Percentiles rank a stretch among this genome's conserved stretches.
Evolutionary conservation across 2,888 invertebrate species (phyloP).

Genomic region (Ametastegia equiseti): DNA sequence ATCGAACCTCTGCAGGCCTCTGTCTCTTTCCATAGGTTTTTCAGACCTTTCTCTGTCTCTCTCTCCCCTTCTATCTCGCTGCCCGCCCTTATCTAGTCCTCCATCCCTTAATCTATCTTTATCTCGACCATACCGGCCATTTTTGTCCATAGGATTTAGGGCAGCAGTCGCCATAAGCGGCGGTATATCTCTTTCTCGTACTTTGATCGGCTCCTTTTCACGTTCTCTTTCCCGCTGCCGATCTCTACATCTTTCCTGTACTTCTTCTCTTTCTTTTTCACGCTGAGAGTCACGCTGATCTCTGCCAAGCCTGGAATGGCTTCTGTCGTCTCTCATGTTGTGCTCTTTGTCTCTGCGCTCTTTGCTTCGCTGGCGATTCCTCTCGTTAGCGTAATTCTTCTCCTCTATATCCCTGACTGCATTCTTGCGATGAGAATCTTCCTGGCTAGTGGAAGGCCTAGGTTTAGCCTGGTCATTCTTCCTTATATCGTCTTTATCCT

Average conservation of each 20-base stretch:
- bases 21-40: slow-evolving; percentile 59
- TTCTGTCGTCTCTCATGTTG: slow-evolving; percentile 62
- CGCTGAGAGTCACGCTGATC: slow-evolving; percentile 67
- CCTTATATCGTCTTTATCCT: slow-evolving; percentile 68
- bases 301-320: slow-evolving; percentile 60
- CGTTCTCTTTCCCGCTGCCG: slow-evolving; percentile 77
- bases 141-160: slow-evolving; percentile 57
- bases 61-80: slow-evolving; percentile 65
- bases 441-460: slow-evolving; percentile 60
- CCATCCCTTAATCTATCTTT: slow-evolving; percentile 63
- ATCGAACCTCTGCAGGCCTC: slow-evolving; percentile 63
- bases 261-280: slow-evolving; percentile 82
- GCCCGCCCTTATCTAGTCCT: slow-evolving; percentile 60
- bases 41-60: slow-evolving; percentile 64
- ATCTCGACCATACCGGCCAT: slow-evolving; percentile 64
- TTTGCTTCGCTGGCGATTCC: slow-evolving; percentile 76
- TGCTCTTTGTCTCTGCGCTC: slow-evolving; percentile 68
- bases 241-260: slow-evolving; percentile 82
- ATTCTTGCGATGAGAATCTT: slow-evolving; percentile 74
- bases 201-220: slow-evolving; percentile 77
- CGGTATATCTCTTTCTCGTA: slow-evolving; percentile 77
- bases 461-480: slow-evolving; percentile 64
- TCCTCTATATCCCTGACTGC: slow-evolving; percentile 69
- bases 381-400: slow-evolving; percentile 78
- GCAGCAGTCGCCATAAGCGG: slow-evolving; percentile 76